Evolutionary conservation across 2,797 vertebrate species (phyloP), one percentile per base, ranked within the genome.

Genomic region (Anniella stebbinsi): DNA sequence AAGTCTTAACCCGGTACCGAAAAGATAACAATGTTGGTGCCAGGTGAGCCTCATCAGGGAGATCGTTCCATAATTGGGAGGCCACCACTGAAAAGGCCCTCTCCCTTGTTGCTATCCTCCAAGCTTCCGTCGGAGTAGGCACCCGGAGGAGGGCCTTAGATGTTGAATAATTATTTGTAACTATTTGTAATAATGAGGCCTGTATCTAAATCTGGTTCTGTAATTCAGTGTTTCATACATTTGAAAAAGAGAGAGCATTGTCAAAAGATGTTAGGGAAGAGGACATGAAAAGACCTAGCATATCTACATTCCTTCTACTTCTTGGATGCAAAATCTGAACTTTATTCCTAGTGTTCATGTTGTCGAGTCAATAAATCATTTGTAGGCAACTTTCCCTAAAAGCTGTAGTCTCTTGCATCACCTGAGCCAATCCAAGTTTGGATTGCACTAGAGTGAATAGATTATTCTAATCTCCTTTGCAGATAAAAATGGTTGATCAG

Each of bases 401-500:
- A 89, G 6, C 0, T 70, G 6, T 84, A 63, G 12, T 70, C 8
- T 33, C 87, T 84, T 89, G 7, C 86, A 63, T 92, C 84, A 38
- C 3, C 28, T 25, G n/a, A 86, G 23, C 5, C 87, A 80, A 80
- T 90, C 80, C 28, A 1, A 0, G 76, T 91, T 86, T 91, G 38
- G 90, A 72, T 69, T 0, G 0, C 76, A 45, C 12, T 85, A 2
- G 10, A 87, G 2, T 92, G 28, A 92, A 48, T 89, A 2, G 3
- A 67, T 92, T 93, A 6, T 30, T 92, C 38, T 89, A 36, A 36
- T 69, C 28, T 85, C 93, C 8, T 80, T 89, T 89, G 15, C 8
- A 88, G 38, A 17, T 67, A 84, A n/a, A 15, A 45, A 7, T 60
- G 0, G 28, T 72, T 89, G 30, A 33, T 60, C 41, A 54, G 18